Conservation (phyloP, 2,113 vertebrate species). For the Coptodon bakossiorum region DNA sequence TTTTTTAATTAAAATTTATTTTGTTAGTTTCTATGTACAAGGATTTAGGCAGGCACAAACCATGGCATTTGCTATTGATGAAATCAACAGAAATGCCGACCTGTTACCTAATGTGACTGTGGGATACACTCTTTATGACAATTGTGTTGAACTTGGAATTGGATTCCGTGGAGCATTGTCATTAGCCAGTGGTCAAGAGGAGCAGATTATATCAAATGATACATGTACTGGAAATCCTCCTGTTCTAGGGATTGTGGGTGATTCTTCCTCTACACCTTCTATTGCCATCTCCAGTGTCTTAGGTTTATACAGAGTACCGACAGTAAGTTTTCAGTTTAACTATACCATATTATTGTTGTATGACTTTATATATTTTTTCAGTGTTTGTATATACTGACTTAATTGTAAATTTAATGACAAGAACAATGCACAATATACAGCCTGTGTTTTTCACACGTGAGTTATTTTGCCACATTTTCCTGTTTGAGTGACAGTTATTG, state of each 20-base stretch:
- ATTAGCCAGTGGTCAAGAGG: constrained; percentile 15
- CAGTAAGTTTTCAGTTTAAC: constrained; percentile 14
- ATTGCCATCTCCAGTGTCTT: constrained; percentile 41
- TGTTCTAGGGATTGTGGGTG: constrained; percentile 45
- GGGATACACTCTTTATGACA: constrained; percentile 63
- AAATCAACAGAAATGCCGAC: constrained; percentile 55
- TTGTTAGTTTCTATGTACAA: constrained; percentile 35
- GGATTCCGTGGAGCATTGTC: constrained; percentile 37
- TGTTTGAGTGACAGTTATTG: constrained; percentile 9
- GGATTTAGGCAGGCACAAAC: constrained; percentile 53
- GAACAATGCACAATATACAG: neutral
- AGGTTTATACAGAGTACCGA: constrained; percentile 39
- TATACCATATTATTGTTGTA: neutral
- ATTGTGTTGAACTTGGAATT: constrained; percentile 52
- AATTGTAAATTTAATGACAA: neutral
- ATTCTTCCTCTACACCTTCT: constrained; percentile 44
- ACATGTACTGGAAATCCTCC: constrained; percentile 26
- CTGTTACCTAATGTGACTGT: constrained; percentile 57
- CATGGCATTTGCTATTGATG: constrained; percentile 61
- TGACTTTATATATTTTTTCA: neutral
- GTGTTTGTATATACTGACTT: neutral
- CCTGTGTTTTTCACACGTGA: neutral
- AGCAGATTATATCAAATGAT: constrained; percentile 2
- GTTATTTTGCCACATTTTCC: constrained; percentile 26
- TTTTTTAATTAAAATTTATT: neutral